phyloP scores from a whole-genome alignment of 2,113 vertebrate species.

The Pelusios castaneus region DNA sequence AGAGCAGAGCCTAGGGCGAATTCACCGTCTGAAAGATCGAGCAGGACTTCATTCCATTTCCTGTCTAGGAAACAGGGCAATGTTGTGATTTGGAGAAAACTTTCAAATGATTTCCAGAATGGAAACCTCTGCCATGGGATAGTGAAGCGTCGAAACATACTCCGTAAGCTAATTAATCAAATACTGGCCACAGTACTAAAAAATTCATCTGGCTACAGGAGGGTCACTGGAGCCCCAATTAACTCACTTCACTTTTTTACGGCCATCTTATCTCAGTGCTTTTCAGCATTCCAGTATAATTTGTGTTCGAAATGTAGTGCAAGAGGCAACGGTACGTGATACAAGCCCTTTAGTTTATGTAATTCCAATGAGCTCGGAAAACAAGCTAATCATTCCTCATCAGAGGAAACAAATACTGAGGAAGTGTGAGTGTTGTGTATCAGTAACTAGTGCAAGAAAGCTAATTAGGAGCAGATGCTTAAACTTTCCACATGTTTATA shows the following conservation, averaged over 20 bases:
- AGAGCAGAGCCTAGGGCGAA: background rate
- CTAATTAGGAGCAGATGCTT: constrained; percentile 70
- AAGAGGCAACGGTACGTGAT: constrained; percentile 32
- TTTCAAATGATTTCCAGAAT: background rate
- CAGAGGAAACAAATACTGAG: background rate
- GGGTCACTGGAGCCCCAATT: constrained; percentile 34
- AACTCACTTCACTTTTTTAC: constrained; percentile 25
- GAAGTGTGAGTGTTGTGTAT: constrained; percentile 44
- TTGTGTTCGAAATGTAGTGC: constrained; percentile 46
- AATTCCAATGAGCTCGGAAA: constrained; percentile 52
- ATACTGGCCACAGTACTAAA: background rate
- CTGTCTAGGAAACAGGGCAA: background rate
- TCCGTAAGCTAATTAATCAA: constrained; percentile 61
- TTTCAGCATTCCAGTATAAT: constrained; percentile 47
- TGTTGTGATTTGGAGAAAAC: background rate
- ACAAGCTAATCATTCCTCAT: constrained; percentile 57
- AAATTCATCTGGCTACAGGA: constrained; percentile 7
- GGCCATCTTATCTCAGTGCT: constrained; percentile 46
- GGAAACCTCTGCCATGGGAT: background rate
- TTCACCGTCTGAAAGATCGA: background rate
- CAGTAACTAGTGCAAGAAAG: constrained; percentile 43
- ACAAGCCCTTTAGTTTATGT: background rate
- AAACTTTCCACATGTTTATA: constrained; percentile 52
- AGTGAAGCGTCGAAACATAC: background rate
- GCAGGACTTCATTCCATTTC: background rate